Evolutionary conservation across 2,113 vertebrate species (phyloP).

Genomic region (Stictonetta naevosa): DNA sequence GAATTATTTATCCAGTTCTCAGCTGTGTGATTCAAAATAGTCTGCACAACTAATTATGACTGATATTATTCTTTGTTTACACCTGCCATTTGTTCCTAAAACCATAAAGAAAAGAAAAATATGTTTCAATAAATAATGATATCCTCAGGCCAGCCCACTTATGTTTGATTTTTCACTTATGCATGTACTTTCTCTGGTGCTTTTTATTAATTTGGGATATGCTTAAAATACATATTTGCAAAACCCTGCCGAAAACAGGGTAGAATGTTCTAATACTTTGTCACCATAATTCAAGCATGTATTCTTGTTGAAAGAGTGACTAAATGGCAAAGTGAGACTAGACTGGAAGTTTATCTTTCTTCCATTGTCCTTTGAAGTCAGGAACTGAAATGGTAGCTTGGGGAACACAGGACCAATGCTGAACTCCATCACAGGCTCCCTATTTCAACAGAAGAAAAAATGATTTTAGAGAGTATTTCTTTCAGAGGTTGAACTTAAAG

Average conservation of each 20-base stretch:
- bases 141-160: conserved; percentile 17
- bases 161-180: not conserved
- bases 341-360: not conserved
- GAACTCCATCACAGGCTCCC: not conserved
- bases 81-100: conserved; percentile 43
- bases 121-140: conserved; percentile 44
- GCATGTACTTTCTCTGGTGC: not conserved
- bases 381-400: not conserved
- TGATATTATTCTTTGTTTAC: conserved; percentile 39
- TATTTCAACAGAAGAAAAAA: not conserved
- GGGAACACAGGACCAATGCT: not conserved
- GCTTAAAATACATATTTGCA: conserved; percentile 26
- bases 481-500: not conserved
- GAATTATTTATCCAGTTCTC: conserved; percentile 42
- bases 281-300: not conserved
- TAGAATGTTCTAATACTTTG: not conserved
- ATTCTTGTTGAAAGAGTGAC: not conserved
- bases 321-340: not conserved
- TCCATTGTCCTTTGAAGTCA: not conserved
- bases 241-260: not conserved
- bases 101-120: conserved; percentile 12
- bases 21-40: conserved; percentile 5
- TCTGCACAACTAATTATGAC: conserved; percentile 9
- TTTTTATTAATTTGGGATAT: conserved; percentile 6
- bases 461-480: not conserved